phyloP scores from a whole-genome alignment of 2,113 vertebrate species.

The Hemibates koningsi region DNA sequence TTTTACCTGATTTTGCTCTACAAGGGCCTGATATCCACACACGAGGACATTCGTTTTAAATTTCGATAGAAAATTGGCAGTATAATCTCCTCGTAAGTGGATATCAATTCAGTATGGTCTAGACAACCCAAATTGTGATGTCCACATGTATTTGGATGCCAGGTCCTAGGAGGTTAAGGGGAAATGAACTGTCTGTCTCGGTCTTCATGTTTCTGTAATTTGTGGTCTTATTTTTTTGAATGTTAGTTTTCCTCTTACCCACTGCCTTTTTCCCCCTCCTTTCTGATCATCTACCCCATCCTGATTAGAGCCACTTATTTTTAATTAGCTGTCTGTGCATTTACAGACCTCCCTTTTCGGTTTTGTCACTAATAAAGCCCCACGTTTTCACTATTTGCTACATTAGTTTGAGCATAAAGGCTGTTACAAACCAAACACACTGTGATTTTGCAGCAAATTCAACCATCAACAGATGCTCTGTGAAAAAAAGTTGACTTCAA shows the following conservation, averaged over 20 bases:
- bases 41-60: rapidly evolving
- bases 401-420: background rate
- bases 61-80: background rate
- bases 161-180: rapidly evolving
- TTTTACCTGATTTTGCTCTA: background rate
- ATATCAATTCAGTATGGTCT: background rate
- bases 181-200: rapidly evolving
- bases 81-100: background rate
- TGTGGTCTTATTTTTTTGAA: background rate
- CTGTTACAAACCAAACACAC: background rate
- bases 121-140: background rate
- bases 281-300: background rate
- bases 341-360: background rate
- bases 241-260: background rate
- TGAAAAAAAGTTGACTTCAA: background rate
- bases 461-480: background rate
- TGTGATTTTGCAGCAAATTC: background rate
- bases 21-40: background rate
- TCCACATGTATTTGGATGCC: background rate
- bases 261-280: background rate
- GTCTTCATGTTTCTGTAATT: background rate
- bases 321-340: background rate
- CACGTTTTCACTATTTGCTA: background rate
- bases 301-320: background rate
- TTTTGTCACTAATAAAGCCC: background rate